phyloP scores from a whole-genome alignment of 2,113 vertebrate genomes.

The Rousettus leschenaultii region DNA sequence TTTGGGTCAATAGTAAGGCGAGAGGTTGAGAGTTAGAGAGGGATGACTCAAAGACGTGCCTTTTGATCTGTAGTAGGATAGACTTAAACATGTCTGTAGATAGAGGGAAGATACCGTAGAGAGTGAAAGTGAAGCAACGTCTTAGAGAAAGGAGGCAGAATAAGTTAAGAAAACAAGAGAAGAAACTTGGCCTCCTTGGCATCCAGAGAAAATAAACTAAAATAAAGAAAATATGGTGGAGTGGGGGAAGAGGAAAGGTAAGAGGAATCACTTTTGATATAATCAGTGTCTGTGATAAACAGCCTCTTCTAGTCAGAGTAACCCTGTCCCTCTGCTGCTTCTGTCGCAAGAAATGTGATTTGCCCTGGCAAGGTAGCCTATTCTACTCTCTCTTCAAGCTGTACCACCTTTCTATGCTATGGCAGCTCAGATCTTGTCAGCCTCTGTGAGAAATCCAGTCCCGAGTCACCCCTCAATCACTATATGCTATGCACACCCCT shows the following conservation, averaged over 20 bases:
- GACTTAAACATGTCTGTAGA: not conserved
- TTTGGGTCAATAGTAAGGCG: not conserved
- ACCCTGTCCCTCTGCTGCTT: not conserved
- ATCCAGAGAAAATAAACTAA: not conserved
- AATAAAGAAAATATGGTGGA: not conserved
- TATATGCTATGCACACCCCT: not conserved
- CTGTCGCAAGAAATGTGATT: not conserved
- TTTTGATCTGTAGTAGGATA: not conserved
- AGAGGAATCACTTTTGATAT: not conserved
- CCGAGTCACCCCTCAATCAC: not conserved
- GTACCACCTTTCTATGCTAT: not conserved
- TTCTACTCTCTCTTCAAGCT: not conserved
- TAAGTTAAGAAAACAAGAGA: not conserved
- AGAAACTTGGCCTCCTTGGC: not conserved
- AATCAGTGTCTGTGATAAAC: not conserved
- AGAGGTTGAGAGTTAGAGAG: not conserved
- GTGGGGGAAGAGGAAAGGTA: accelerated
- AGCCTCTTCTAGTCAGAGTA: not conserved
- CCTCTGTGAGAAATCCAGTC: not conserved
- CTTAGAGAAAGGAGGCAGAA: not conserved
- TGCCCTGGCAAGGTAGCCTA: not conserved
- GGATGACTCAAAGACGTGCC: not conserved
- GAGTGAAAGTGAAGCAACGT: not conserved
- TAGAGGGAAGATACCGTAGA: not conserved
- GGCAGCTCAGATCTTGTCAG: not conserved